Conservation (phyloP, 2,888 invertebrate genomes). For the Phengaris alcon region DNA sequence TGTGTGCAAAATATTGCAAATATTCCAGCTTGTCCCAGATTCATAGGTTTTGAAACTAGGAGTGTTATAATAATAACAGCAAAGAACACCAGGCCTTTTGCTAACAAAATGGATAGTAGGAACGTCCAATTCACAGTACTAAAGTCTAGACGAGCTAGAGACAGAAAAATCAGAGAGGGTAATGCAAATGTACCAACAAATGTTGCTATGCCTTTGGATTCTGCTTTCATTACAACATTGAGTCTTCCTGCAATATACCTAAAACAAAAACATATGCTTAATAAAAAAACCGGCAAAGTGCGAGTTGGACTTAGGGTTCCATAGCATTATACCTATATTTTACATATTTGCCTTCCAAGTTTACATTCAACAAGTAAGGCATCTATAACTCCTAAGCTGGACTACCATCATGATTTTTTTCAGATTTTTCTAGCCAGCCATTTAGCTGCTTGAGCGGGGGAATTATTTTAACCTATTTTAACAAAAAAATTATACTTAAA, state of each 20-base stretch:
- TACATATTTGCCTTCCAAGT: too few species aligned
- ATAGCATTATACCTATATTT: too few species aligned
- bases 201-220: slow-evolving; percentile 93
- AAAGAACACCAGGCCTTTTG: slow-evolving; percentile 92
- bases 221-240: slow-evolving; percentile 88
- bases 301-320: too few species aligned
- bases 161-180: slow-evolving; percentile 94
- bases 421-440: too few species aligned
- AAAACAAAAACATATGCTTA: slow-evolving; percentile 34
- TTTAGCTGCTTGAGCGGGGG: too few species aligned
- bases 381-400: too few species aligned
- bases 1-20: slow-evolving; percentile 97
- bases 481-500: too few species aligned
- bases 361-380: too few species aligned
- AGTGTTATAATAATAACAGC: slow-evolving; percentile 87
- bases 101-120: slow-evolving; percentile 88
- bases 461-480: too few species aligned
- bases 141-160: slow-evolving; percentile 91
- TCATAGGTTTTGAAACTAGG: slow-evolving; percentile 87
- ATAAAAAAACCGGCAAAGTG: too few species aligned
- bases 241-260: slow-evolving; percentile 92
- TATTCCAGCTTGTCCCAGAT: slow-evolving; percentile 91
- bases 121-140: slow-evolving; percentile 94
- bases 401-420: too few species aligned
- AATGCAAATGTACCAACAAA: slow-evolving; percentile 96